Base-by-base conservation (phyloP, 2,113 vertebrate genomes). In the Excalfactoria chinensis region DNA sequence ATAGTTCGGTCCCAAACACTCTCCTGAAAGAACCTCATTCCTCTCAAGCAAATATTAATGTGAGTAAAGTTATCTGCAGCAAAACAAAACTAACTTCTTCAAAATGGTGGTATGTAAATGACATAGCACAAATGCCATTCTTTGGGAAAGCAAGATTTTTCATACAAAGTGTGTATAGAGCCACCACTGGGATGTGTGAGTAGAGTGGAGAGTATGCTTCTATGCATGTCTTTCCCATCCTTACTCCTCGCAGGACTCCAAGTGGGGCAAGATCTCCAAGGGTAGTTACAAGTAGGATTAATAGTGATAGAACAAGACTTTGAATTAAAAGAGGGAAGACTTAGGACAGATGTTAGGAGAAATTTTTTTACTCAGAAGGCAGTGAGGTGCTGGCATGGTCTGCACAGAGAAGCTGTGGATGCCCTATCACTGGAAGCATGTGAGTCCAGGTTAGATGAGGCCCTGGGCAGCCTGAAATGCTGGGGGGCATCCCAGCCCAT, bases 51-150 rank as follows among this genome's bases (percentile, higher is more conserved):
- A 62, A n/a, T 69, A 84, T 68, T 43, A 67, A 53, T 49, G 41
- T 20, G 18, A 56, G 15, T 9, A 62, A 64, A 59, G 82, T 34
- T 34, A n/a, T 62, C 26, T 28, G 20, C 3, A 7, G 49, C 62
- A 82, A 62, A 81, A 81, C 30, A 73, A 49, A 86, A 20, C 53
- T 51, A 93, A 75, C 21, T 37, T 80, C 77, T 87, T 83, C n/a
- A 20, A 37, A 60, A 53, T 32, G 13, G 14, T 59, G 34, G 13
- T 59, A 32, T 28, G 32, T 75, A 66, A 83, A 89, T 62, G 64
- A 30, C 56, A 63, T 6, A 7, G 58, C 4, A 13, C 2, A 37
- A 79, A 86, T 55, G 11, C 30, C 46, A 7, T 72, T 90, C 63
- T 32, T 55, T 28, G 56, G 37, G 44, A 63, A 70, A 90, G 55